A percentile compares a stretch with the other conserved stretches of the same genome.
Evolutionary conservation across 1,140 invertebrate species (phyloP).

Genomic region (Formica selysi): DNA sequence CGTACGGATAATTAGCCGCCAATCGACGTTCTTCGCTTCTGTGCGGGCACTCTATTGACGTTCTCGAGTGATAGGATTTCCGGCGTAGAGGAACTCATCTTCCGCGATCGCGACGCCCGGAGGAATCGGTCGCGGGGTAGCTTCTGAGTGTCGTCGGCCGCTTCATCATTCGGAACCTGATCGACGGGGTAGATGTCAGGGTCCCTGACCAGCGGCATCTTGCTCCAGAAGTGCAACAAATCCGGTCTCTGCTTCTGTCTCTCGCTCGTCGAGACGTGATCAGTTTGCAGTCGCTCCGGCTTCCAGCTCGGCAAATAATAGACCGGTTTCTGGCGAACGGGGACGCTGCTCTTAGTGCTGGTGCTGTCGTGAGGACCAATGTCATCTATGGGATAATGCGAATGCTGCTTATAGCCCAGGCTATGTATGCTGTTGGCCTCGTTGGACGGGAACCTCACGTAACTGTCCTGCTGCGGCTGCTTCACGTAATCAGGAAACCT

Average conservation of each 20-base stretch:
- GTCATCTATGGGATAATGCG: conserved; percentile 60
- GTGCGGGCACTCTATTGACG: conserved; percentile 44
- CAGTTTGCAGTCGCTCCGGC: conserved; percentile 67
- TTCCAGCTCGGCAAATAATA: conserved; percentile 69
- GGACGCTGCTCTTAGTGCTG: conserved; percentile 78
- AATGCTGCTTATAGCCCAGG: conserved; percentile 75
- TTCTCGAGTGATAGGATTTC: conserved; percentile 63
- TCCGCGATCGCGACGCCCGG: conserved; percentile 25
- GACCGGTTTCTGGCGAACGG: conserved; percentile 75
- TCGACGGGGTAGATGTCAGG: conserved; percentile 70
- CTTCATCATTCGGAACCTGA: conserved; percentile 69
- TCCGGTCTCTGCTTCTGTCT: conserved; percentile 74
- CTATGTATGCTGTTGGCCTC: conserved; percentile 83
- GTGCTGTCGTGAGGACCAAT: conserved; percentile 37
- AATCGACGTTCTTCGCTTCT: conserved; percentile 39
- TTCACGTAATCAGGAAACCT: conserved; percentile 75
- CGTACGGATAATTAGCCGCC: conserved; percentile 47
- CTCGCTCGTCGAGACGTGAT: conserved; percentile 30
- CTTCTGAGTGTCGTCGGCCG: conserved; percentile 48
- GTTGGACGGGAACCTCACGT: conserved; percentile 81
- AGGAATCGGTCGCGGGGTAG: background rate
- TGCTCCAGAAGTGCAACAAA: conserved; percentile 79
- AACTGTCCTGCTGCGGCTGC: conserved; percentile 52
- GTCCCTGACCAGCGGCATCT: conserved; percentile 80
- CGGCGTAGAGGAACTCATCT: conserved; percentile 50